Conservation (phyloP, 2,888 invertebrate species). For the Unio delphinus region DNA sequence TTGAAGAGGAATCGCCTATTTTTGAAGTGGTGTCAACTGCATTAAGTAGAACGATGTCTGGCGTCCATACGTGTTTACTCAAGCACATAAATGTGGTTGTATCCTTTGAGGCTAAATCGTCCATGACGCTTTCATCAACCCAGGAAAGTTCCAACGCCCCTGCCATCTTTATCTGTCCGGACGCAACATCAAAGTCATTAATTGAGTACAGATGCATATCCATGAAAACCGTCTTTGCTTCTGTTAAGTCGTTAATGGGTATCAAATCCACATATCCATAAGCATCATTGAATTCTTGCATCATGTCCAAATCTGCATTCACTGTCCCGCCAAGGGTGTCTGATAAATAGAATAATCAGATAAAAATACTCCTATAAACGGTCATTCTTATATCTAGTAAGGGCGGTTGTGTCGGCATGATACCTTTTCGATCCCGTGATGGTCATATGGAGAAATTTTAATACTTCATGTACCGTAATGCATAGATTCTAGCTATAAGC, state of each 20-base stretch:
- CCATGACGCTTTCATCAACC: constrained; percentile 11
- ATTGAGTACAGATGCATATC: constrained; percentile 12
- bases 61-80: constrained; percentile 24
- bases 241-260: background rate
- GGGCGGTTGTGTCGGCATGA: too few relatives aligned
- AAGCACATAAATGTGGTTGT: constrained; percentile 11
- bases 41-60: constrained; percentile 25
- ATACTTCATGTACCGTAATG: too few relatives aligned
- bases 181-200: constrained; percentile 18
- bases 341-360: too few relatives aligned
- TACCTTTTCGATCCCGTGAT: too few relatives aligned
- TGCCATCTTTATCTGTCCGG: constrained; percentile 12
- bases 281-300: too few relatives aligned
- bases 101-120: background rate
- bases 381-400: too few relatives aligned
- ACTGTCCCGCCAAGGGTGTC: too few relatives aligned
- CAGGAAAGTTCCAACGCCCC: constrained; percentile 13
- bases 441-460: too few relatives aligned
- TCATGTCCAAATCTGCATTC: too few relatives aligned
- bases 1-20: constrained; percentile 24
- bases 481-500: too few relatives aligned
- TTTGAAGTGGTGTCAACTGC: constrained; percentile 21
- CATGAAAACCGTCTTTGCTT: constrained; percentile 2
- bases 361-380: too few relatives aligned
- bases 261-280: background rate